A percentile compares a stretch with the other conserved stretches of the same genome.
Conservation (phyloP, 2,113 vertebrate genomes). For the Gallinago paraguaiae region DNA sequence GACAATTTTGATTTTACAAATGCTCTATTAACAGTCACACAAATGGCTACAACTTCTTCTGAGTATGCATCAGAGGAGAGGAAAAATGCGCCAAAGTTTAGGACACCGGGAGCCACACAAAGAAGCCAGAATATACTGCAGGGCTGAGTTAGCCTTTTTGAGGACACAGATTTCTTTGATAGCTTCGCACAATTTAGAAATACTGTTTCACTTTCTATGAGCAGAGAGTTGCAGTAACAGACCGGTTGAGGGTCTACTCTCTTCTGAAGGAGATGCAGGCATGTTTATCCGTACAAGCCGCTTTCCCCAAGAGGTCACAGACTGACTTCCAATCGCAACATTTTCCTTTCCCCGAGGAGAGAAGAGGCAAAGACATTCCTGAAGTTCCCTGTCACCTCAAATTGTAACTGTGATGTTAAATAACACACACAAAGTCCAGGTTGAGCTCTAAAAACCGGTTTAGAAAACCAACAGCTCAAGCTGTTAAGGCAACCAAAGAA, state of each 20-base stretch:
- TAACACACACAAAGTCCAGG: background rate
- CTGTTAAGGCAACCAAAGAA: background rate
- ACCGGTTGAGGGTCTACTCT: background rate
- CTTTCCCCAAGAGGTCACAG: background rate
- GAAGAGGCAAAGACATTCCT: background rate
- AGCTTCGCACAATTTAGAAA: background rate
- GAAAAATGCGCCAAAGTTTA: background rate
- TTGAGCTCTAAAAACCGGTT: background rate
- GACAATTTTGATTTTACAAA: constrained; percentile 14
- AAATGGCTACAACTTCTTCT: background rate
- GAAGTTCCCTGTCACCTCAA: background rate
- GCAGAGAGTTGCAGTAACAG: background rate
- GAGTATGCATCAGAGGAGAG: background rate
- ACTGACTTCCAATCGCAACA: background rate
- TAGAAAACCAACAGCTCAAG: background rate
- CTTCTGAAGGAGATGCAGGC: background rate
- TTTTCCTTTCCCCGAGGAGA: background rate
- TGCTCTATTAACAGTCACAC: background rate
- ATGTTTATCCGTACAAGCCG: background rate
- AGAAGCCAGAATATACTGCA: background rate
- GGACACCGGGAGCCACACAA: background rate
- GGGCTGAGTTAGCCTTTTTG: background rate
- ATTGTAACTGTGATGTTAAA: background rate
- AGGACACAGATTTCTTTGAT: background rate
- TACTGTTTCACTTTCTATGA: background rate